A percentile compares a stretch with the other conserved stretches of the same genome.
phyloP scores from a whole-genome alignment of 2,888 invertebrate genomes.

The Holacanthella duospinosa region DNA sequence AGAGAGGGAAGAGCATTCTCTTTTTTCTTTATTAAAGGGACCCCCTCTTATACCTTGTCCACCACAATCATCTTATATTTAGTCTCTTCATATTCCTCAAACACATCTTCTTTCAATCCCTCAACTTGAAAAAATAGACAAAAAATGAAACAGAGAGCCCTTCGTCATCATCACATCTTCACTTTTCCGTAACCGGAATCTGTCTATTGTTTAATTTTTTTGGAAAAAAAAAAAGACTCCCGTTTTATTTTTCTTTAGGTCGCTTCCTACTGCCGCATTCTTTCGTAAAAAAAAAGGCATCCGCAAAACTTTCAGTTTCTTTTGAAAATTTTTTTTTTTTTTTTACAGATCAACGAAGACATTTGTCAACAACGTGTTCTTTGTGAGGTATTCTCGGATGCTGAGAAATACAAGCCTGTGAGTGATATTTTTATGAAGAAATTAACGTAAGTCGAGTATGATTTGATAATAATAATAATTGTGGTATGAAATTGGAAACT shows the following conservation, averaged over 20 bases:
- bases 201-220: background rate
- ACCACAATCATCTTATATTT: background rate
- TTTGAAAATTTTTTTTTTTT: background rate
- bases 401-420: slow-evolving; percentile 37
- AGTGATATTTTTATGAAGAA: slow-evolving; percentile 38
- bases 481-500: too few relatives aligned
- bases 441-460: slow-evolving; percentile 34
- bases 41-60: background rate
- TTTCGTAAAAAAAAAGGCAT: background rate
- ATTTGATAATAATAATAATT: too few relatives aligned
- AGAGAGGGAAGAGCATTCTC: background rate
- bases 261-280: background rate
- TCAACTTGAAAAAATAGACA: background rate
- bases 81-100: background rate
- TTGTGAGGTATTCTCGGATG: slow-evolving; percentile 38
- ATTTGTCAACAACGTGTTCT: slow-evolving; percentile 38
- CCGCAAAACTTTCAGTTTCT: too few relatives aligned
- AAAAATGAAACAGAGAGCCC: background rate
- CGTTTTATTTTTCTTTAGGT: background rate
- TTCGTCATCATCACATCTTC: slow-evolving; percentile 2
- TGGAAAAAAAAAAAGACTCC: slow-evolving; percentile 3
- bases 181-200: background rate
- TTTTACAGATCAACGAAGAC: slow-evolving; percentile 36
- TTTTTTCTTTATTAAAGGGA: background rate
- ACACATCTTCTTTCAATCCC: background rate